phyloP scores from a whole-genome alignment of 2,888 invertebrate species.

The Frankliniella intonsa region DNA sequence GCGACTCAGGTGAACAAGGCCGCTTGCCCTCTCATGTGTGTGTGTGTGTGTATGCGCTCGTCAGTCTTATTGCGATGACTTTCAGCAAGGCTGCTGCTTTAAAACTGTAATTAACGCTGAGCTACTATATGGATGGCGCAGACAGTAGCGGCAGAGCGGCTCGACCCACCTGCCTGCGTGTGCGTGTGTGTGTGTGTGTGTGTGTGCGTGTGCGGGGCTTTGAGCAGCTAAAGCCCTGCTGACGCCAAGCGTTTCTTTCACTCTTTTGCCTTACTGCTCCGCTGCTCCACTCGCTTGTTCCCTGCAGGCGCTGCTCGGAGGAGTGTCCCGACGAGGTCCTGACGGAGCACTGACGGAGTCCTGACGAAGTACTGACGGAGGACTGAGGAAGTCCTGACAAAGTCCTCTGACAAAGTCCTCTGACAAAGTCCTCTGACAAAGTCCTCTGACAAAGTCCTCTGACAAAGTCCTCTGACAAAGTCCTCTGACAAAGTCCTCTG shows the following conservation, averaged over 20 bases:
- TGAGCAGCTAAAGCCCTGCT: not conserved
- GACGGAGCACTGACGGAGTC: too few relatives aligned
- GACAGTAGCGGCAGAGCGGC: not conserved
- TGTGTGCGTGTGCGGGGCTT: not conserved
- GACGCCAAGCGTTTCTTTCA: not conserved
- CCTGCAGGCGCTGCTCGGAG: not conserved
- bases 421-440: too few relatives aligned
- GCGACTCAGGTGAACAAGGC: too few relatives aligned
- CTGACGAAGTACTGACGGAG: too few relatives aligned
- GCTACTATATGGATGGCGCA: not conserved
- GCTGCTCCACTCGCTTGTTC: not conserved
- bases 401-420: too few relatives aligned
- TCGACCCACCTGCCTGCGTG: not conserved
- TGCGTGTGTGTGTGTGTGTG: not conserved
- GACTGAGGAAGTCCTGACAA: too few relatives aligned
- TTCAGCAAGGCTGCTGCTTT: not conserved
- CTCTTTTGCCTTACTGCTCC: not conserved
- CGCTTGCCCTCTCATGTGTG: too few relatives aligned
- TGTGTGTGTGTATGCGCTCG: not conserved
- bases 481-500: too few relatives aligned
- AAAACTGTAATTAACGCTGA: constrained; percentile 13
- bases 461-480: too few relatives aligned
- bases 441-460: too few relatives aligned
- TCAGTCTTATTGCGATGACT: not conserved
- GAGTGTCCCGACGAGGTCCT: too few relatives aligned